phyloP scores from a whole-genome alignment of 2,797 vertebrate species.

The Rallus crepitans region DNA sequence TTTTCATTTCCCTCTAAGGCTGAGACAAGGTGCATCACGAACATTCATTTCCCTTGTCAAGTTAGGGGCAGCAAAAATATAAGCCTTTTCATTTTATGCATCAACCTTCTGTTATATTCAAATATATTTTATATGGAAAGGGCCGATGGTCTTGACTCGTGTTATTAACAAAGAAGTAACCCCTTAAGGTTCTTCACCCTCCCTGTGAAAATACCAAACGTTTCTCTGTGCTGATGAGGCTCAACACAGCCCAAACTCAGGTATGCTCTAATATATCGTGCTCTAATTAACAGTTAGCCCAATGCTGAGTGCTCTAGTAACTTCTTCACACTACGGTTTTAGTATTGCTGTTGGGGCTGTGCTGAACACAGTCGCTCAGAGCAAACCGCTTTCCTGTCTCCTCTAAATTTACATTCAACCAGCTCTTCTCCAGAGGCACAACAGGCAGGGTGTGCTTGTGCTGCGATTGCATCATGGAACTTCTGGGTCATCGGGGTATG shows the following conservation, averaged over 20 bases:
- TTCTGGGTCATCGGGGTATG: background rate
- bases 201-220: background rate
- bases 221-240: background rate
- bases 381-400: background rate
- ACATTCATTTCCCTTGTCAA: conserved; percentile 19
- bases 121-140: background rate
- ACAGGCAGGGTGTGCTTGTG: background rate
- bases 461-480: background rate
- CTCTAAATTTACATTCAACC: background rate
- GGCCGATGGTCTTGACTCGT: background rate
- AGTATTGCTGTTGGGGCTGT: background rate
- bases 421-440: background rate
- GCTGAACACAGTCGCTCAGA: background rate
- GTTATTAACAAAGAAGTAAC: background rate
- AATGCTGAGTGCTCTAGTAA: background rate
- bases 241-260: background rate
- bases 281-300: background rate
- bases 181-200: background rate
- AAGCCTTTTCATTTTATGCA: background rate
- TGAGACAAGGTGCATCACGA: background rate
- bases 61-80: background rate
- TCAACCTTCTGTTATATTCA: background rate
- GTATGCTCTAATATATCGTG: no score
- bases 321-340: background rate
- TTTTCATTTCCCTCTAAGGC: background rate